Evolutionary conservation across 2,113 vertebrate species (phyloP).

Genomic region (Python bivittatus): DNA sequence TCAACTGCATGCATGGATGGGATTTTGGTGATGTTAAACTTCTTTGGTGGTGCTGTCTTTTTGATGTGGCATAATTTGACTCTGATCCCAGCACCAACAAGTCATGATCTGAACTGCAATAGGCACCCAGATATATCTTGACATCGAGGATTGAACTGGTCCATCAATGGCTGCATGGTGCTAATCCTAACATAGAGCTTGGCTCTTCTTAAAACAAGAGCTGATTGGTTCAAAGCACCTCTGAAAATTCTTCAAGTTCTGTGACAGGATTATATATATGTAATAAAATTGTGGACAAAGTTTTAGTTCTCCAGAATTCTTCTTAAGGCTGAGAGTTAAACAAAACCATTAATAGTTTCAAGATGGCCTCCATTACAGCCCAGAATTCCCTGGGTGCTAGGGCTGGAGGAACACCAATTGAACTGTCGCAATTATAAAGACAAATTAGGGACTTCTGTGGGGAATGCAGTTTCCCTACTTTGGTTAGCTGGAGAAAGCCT

Average conservation of each 20-base stretch:
- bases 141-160: no score
- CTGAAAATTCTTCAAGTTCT: background rate
- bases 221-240: background rate
- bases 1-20: no score
- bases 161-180: no score
- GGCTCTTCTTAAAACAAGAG: background rate
- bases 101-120: no score
- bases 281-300: background rate
- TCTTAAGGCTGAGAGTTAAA: background rate
- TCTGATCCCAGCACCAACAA: no score
- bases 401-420: background rate
- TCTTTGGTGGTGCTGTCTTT: no score
- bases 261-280: background rate
- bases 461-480: background rate
- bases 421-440: background rate
- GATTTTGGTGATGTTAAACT: no score
- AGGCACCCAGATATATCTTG: no score
- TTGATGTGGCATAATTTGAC: no score
- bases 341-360: background rate
- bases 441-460: background rate
- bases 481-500: background rate
- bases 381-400: background rate
- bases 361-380: background rate
- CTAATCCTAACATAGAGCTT: background rate
- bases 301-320: background rate